These are phyloP conservation scores for Ridgeia piscesae DNA, from an alignment of 1,140 invertebrate species.

Conservation along the genomic window DNA sequence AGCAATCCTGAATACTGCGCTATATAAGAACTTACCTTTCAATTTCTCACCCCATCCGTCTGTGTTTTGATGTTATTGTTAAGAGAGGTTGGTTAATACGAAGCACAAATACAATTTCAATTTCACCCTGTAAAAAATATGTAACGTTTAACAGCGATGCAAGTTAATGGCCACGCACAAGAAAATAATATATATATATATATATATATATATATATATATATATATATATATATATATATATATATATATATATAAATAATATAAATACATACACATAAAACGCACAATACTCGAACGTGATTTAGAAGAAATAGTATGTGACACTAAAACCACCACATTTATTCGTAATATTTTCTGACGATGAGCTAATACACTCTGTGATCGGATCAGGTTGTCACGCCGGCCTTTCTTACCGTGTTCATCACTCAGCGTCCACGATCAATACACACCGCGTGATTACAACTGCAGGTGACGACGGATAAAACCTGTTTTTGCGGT, in stretches of 20 bases:
- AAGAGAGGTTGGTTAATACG: neutral
- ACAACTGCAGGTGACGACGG: neutral
- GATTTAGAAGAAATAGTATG: neutral
- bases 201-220: no score
- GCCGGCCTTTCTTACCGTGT: neutral
- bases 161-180: no score
- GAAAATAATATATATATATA: no score
- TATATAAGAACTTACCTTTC: no score
- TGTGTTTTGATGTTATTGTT: neutral
- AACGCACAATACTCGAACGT: neutral
- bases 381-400: neutral
- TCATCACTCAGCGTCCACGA: neutral
- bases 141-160: neutral
- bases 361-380: neutral
- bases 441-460: neutral
- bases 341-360: neutral
- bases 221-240: no score
- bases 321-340: neutral
- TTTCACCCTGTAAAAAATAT: neutral
- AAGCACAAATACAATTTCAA: neutral
- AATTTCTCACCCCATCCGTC: no score
- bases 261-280: neutral
- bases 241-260: no score
- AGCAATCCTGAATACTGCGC: no score
- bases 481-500: neutral